These are phyloP conservation scores for Zaprionus vittiger DNA, from an alignment of 1,140 invertebrate species.

Conservation along the genomic window DNA sequence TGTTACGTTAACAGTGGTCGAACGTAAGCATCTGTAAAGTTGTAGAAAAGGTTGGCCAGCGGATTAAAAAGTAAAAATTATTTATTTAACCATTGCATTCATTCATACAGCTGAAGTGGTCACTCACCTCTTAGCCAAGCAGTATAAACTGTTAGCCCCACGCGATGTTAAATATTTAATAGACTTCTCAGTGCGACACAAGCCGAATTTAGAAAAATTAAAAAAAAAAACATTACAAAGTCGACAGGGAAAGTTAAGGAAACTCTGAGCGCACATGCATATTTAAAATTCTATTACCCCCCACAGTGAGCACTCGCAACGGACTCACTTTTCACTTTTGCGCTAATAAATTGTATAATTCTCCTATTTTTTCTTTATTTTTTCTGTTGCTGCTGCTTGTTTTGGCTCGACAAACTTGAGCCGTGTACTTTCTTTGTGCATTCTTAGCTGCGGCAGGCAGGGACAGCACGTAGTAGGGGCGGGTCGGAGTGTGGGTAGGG, in stretches of 20 bases:
- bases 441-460: constrained; percentile 26
- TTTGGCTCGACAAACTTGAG: constrained; percentile 52
- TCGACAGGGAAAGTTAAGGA: not conserved
- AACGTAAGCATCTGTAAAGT: not conserved
- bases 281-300: constrained; percentile 58
- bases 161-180: constrained; percentile 64
- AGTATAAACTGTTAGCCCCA: constrained; percentile 38
- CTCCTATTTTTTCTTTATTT: constrained; percentile 9
- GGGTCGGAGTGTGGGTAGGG: not conserved
- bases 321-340: constrained; percentile 14
- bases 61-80: not conserved
- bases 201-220: constrained; percentile 33
- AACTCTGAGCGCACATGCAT: constrained; percentile 45
- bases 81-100: not conserved
- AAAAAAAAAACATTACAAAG: constrained; percentile 9
- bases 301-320: constrained; percentile 18
- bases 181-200: constrained; percentile 22
- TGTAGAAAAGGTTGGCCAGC: not conserved
- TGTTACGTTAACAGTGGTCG: not conserved
- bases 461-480: not conserved
- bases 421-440: constrained; percentile 50
- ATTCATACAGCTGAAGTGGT: not conserved
- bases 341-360: constrained; percentile 59
- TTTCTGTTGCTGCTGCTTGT: constrained; percentile 24
- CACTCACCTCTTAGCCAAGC: constrained; percentile 13